Conservation (phyloP, 1,140 invertebrate species). For the Tribolium madens region DNA sequence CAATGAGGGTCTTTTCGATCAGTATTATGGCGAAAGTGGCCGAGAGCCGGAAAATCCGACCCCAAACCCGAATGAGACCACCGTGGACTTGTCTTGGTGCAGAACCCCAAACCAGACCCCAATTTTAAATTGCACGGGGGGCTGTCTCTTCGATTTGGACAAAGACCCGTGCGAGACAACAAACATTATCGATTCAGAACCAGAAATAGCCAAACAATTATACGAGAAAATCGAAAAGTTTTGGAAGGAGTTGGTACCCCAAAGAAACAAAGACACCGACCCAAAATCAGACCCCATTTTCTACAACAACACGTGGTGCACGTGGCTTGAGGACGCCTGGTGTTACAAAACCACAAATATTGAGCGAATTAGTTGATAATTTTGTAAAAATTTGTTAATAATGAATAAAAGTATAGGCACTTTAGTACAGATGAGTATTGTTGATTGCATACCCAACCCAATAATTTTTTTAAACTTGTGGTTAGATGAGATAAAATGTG, state of each 20-base stretch:
- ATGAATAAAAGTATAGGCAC: too few species aligned
- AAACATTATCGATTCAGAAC: slow-evolving; percentile 74
- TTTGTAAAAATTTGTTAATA: too few species aligned
- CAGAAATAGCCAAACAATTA: slow-evolving; percentile 60
- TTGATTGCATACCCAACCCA: too few species aligned
- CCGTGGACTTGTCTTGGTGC: background rate
- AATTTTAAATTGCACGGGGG: slow-evolving; percentile 20
- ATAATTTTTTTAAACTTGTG: too few species aligned
- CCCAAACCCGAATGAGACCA: slow-evolving; percentile 52
- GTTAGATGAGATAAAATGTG: too few species aligned
- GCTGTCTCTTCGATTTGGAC: slow-evolving; percentile 83
- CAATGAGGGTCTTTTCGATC: background rate
- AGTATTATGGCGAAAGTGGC: slow-evolving; percentile 83
- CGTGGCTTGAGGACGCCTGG: slow-evolving; percentile 62
- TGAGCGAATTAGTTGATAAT: background rate
- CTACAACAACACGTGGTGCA: slow-evolving; percentile 66
- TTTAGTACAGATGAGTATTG: too few species aligned
- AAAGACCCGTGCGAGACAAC: slow-evolving; percentile 87
- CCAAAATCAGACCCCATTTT: slow-evolving; percentile 62
- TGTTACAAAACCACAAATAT: background rate
- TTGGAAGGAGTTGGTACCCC: slow-evolving; percentile 57
- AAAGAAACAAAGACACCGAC: slow-evolving; percentile 61
- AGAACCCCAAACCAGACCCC: background rate
- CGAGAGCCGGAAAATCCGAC: slow-evolving; percentile 66
- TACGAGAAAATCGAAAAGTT: slow-evolving; percentile 60